Conservation (phyloP, 1,140 invertebrate species). For the Ditylenchus dipsaci region DNA sequence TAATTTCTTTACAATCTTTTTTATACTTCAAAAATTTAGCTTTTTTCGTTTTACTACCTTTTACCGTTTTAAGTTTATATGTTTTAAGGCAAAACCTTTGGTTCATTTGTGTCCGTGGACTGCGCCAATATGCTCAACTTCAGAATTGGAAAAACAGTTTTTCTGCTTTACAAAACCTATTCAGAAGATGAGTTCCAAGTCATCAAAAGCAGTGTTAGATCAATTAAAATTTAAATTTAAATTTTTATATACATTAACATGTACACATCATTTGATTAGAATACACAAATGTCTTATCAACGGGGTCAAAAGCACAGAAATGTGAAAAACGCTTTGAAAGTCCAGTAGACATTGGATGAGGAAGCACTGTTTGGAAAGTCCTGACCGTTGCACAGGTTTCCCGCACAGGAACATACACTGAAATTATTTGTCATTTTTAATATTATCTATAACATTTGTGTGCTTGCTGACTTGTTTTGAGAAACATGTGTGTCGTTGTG, state of each 20-base stretch:
- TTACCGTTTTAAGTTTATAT: too few species aligned
- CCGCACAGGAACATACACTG: conserved; percentile 46
- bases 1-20: too few species aligned
- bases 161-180: background rate
- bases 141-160: background rate
- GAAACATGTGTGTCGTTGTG: background rate
- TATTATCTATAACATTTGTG: too few species aligned
- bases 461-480: background rate
- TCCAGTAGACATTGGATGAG: conserved; percentile 11
- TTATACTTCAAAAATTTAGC: too few species aligned
- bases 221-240: too few species aligned
- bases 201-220: background rate
- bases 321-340: background rate
- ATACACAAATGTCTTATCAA: too few species aligned
- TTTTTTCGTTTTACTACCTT: too few species aligned
- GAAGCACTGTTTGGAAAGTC: background rate
- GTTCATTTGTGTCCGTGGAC: background rate
- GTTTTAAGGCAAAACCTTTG: background rate
- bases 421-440: conserved; percentile 23
- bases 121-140: conserved; percentile 2
- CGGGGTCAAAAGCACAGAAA: too few species aligned
- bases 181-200: background rate
- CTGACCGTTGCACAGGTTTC: conserved; percentile 42
- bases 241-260: too few species aligned
- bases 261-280: too few species aligned